Percentiles rank a stretch among this genome's conserved stretches.
Evolutionary conservation across 2,797 vertebrate genomes (phyloP).

Genomic region (Delichon dasypus): DNA sequence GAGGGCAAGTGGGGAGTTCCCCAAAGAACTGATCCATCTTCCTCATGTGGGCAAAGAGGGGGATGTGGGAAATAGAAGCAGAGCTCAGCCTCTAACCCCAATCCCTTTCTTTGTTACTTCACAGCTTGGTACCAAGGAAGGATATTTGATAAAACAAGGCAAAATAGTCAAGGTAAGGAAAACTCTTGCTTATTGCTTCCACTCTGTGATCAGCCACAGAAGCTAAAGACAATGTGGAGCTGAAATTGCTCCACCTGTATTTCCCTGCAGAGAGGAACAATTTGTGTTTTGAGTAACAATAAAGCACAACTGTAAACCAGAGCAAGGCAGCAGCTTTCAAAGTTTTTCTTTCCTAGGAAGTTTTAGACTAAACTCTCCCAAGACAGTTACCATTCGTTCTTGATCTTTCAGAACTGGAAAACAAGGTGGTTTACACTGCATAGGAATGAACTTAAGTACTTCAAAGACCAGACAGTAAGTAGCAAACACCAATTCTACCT

Average conservation of each 20-base stretch:
- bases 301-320: background rate
- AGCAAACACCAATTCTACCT: background rate
- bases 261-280: background rate
- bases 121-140: conserved; percentile 96
- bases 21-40: background rate
- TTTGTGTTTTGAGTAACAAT: background rate
- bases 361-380: background rate
- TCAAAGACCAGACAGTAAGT: conserved; percentile 93
- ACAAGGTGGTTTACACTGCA: conserved; percentile 95
- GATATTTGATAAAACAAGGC: conserved; percentile 95
- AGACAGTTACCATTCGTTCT: background rate
- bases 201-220: background rate
- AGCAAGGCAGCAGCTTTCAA: background rate
- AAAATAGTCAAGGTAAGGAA: conserved; percentile 89
- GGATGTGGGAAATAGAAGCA: background rate
- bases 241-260: background rate
- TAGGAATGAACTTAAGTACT: conserved; percentile 94
- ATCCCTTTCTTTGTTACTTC: conserved; percentile 39
- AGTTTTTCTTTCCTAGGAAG: background rate
- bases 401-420: conserved; percentile 89
- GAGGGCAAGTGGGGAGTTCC: background rate
- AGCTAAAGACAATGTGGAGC: background rate
- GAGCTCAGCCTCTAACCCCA: background rate
- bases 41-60: background rate
- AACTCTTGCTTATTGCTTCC: background rate